phyloP scores from a whole-genome alignment of 1,140 invertebrate genomes.

The Lordiphosa clarofinis region DNA sequence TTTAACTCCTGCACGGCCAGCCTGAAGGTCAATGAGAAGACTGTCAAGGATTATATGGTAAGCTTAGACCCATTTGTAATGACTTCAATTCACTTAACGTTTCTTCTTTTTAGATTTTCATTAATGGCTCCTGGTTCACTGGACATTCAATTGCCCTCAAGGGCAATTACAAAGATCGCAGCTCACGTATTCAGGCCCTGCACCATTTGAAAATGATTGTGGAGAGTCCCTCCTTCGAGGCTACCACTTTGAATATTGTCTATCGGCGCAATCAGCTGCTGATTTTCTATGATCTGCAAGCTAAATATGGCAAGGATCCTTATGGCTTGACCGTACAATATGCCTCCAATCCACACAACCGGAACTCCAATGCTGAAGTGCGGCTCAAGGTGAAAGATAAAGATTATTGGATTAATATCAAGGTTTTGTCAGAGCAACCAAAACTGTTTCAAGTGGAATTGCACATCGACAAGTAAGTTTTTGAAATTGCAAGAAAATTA shows the following conservation, averaged over 20 bases:
- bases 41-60: constrained; percentile 82
- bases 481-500: too few relatives aligned
- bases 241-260: constrained; percentile 83
- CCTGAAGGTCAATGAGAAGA: constrained; percentile 82
- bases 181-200: constrained; percentile 82
- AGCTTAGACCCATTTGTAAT: not conserved
- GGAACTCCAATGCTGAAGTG: constrained; percentile 83
- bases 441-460: constrained; percentile 81
- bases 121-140: constrained; percentile 88
- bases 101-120: constrained; percentile 82
- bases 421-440: constrained; percentile 55
- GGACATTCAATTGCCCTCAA: constrained; percentile 85
- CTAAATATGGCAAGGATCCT: constrained; percentile 70
- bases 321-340: constrained; percentile 68
- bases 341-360: constrained; percentile 67
- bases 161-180: constrained; percentile 87
- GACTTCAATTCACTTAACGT: too few relatives aligned
- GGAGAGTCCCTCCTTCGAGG: constrained; percentile 85
- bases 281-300: constrained; percentile 59
- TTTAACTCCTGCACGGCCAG: constrained; percentile 83
- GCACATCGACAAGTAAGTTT: constrained; percentile 87
- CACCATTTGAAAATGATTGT: constrained; percentile 86
- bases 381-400: constrained; percentile 83
- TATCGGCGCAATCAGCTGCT: constrained; percentile 80
- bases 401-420: constrained; percentile 82